Conservation (phyloP, 2,113 vertebrate species). For the Ailuropoda melanoleuca region DNA sequence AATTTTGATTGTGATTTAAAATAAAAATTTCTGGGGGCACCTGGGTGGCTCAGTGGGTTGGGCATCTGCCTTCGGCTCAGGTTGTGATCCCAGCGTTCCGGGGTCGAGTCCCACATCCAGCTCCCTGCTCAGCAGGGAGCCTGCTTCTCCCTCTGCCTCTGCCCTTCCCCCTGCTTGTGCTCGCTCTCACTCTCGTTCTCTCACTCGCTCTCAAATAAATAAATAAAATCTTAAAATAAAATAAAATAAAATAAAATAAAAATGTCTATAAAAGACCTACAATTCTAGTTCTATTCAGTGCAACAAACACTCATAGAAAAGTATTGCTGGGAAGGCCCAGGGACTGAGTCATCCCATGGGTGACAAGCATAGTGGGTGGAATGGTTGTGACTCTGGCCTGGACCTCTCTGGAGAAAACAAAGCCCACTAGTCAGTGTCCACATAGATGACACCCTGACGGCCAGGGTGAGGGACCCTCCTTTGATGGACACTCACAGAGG, state of each 20-base stretch:
- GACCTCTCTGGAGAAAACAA: background rate
- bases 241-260: background rate
- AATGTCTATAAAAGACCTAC: background rate
- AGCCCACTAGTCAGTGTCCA: too few relatives aligned
- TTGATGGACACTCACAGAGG: background rate
- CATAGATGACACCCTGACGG: background rate
- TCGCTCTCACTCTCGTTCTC: too few relatives aligned
- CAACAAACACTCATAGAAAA: background rate
- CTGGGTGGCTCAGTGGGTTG: too few relatives aligned
- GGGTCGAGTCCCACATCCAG: accelerated
- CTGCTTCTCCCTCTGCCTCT: too few relatives aligned
- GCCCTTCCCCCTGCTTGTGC: too few relatives aligned
- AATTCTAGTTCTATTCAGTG: background rate
- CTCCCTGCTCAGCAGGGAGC: too few relatives aligned
- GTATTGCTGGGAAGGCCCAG: background rate
- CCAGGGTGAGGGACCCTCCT: background rate
- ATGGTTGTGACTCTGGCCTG: background rate
- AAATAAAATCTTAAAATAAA: background rate
- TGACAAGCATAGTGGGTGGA: accelerated
- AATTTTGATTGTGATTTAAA: background rate
- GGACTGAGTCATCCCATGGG: accelerated
- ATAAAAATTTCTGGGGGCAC: background rate
- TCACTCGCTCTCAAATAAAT: background rate
- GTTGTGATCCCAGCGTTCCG: too few relatives aligned
- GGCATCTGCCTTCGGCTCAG: too few relatives aligned